A percentile compares a stretch with the other conserved stretches of the same genome.
Evolutionary conservation across 2,797 vertebrate species (phyloP).

Genomic region (Semotilus atromaculatus): DNA sequence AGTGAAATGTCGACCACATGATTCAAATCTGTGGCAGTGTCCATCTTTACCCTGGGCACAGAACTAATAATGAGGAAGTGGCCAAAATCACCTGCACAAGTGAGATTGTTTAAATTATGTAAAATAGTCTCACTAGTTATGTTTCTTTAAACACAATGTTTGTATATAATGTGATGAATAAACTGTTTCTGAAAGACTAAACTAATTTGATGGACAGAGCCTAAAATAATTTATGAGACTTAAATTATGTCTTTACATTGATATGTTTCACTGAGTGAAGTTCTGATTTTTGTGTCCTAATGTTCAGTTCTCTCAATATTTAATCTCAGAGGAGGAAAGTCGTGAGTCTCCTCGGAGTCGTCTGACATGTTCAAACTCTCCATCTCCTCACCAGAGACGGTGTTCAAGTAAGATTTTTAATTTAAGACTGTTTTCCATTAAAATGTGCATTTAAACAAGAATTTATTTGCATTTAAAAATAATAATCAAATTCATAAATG

Average conservation of each 20-base stretch:
- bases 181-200: too few relatives aligned
- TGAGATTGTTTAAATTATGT: neutral
- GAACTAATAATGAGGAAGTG: too few relatives aligned
- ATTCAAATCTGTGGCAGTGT: slow-evolving; percentile 54
- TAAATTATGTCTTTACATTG: too few relatives aligned
- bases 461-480: neutral
- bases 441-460: neutral
- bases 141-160: too few relatives aligned
- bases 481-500: too few relatives aligned
- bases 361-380: neutral
- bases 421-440: too few relatives aligned
- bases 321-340: neutral
- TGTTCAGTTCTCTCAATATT: neutral
- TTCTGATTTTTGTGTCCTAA: neutral
- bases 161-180: too few relatives aligned
- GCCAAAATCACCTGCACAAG: slow-evolving; percentile 44
- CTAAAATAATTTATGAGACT: too few relatives aligned
- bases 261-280: too few relatives aligned
- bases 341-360: neutral
- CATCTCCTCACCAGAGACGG: neutral
- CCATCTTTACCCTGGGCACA: slow-evolving; percentile 46
- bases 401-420: slow-evolving; percentile 30
- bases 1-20: slow-evolving; percentile 24
- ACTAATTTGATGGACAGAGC: too few relatives aligned
- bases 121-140: too few relatives aligned